Percentiles rank a stretch among this genome's conserved stretches.
Evolutionary conservation across 2,113 vertebrate species (phyloP).

Genomic region (Tychaedon coryphoeus): DNA sequence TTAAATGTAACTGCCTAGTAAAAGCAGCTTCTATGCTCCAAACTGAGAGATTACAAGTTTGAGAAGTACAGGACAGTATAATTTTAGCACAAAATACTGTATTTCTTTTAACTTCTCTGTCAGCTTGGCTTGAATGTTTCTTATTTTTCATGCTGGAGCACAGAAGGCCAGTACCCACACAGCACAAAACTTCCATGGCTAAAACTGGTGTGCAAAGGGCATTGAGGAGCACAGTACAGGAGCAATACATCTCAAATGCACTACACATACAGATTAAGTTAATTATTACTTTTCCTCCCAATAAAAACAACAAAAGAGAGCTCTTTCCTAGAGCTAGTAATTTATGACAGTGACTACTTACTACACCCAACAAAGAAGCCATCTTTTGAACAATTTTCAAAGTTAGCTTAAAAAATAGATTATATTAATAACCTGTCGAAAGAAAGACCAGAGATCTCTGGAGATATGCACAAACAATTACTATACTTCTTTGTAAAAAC

Average conservation of each 20-base stretch:
- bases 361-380: not conserved
- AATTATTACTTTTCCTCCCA: not conserved
- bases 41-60: not conserved
- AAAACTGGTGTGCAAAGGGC: not conserved
- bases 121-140: not conserved
- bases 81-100: not conserved
- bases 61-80: not conserved
- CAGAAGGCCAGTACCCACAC: not conserved
- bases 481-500: not conserved
- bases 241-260: not conserved
- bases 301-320: not conserved
- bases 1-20: not conserved
- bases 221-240: not conserved
- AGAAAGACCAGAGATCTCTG: not conserved
- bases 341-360: not conserved
- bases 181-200: not conserved
- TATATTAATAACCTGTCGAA: not conserved
- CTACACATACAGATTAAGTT: not conserved
- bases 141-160: not conserved
- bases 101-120: not conserved
- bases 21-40: not conserved
- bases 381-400: not conserved
- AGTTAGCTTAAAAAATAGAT: not conserved
- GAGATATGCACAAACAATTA: not conserved
- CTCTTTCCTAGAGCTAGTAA: not conserved